Conservation (phyloP, 2,113 vertebrate species). For the Perognathus longimembris region DNA sequence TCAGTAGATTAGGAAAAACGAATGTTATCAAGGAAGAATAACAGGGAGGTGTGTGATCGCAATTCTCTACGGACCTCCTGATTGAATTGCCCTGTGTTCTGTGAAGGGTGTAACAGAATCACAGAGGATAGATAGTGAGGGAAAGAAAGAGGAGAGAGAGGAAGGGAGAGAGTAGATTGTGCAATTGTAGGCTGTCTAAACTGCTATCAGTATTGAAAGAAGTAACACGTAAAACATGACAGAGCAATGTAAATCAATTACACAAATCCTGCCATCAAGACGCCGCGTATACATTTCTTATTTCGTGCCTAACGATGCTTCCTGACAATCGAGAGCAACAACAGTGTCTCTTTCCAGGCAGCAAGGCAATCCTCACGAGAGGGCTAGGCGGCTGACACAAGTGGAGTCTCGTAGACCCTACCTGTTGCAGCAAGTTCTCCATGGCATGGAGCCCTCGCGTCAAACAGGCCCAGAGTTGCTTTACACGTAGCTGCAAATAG, state of each 20-base stretch:
- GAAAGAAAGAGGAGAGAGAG: accelerated
- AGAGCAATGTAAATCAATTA: neutral
- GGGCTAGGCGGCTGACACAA: neutral
- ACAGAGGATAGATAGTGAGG: neutral
- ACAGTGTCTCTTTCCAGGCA: neutral
- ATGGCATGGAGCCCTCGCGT: too few species aligned
- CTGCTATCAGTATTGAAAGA: neutral
- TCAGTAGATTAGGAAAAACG: conserved; percentile 22
- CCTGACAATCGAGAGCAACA: neutral
- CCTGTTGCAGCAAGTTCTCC: neutral
- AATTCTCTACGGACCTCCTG: conserved; percentile 65
- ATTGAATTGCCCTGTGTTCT: neutral
- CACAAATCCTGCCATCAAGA: neutral
- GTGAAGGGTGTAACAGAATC: conserved; percentile 3
- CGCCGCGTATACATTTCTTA: neutral
- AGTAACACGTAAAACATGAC: neutral
- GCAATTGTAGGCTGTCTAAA: neutral
- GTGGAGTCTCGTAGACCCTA: neutral
- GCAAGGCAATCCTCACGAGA: too few species aligned
- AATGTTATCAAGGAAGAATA: conserved; percentile 28
- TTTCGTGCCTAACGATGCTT: neutral
- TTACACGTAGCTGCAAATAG: neutral
- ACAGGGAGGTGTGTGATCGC: conserved; percentile 8
- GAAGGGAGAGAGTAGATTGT: neutral
- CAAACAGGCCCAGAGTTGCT: too few species aligned